phyloP scores from a whole-genome alignment of 2,113 vertebrate species.

The Chrysemys picta region DNA sequence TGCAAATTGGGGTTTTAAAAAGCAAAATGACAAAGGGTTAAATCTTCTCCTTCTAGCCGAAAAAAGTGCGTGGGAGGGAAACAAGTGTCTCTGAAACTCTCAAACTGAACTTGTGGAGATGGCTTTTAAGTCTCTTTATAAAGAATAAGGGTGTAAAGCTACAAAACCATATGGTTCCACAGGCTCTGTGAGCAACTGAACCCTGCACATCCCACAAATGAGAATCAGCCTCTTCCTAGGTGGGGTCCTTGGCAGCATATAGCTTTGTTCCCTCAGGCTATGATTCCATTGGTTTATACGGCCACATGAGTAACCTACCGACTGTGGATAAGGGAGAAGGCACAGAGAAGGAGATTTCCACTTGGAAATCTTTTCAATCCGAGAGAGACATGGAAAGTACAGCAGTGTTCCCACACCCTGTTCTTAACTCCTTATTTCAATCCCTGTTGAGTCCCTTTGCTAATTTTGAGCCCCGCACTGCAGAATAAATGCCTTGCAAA shows the following conservation, averaged over 20 bases:
- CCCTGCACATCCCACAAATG: neutral
- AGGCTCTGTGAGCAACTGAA: neutral
- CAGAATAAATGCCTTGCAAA: neutral
- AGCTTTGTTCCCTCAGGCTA: neutral
- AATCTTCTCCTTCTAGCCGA: fast-evolving
- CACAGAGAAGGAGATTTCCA: neutral
- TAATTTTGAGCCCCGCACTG: neutral
- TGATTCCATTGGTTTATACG: neutral
- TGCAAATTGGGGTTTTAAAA: neutral
- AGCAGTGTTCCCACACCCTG: neutral
- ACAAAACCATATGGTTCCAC: neutral
- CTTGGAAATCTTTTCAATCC: neutral
- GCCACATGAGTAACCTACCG: neutral
- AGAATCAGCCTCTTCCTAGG: neutral
- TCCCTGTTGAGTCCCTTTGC: neutral
- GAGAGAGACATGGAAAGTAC: neutral
- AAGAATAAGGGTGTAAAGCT: neutral
- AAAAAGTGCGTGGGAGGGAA: neutral
- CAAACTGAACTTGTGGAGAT: neutral
- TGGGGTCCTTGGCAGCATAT: neutral
- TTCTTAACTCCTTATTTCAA: neutral
- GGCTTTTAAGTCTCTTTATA: neutral
- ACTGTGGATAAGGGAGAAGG: neutral
- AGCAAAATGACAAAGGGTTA: fast-evolving
- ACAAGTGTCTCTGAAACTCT: neutral